Base-by-base conservation (phyloP, 1,140 invertebrate species). In the Nylanderia fulva region DNA sequence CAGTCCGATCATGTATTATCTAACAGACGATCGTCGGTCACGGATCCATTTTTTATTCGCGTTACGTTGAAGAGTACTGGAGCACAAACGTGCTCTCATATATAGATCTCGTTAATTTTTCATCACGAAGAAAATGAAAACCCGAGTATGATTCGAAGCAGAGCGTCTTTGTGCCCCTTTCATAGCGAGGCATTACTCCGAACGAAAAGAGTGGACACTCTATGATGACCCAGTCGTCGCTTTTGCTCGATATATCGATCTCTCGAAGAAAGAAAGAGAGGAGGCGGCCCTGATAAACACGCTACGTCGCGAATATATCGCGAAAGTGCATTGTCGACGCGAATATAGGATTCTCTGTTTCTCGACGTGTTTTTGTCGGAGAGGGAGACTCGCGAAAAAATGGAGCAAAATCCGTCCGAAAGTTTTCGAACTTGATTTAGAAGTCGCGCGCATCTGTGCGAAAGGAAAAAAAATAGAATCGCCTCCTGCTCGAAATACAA, bases 191-290 rank as follows among this genome's bases (percentile, higher is more conserved):
- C 33, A 33, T 58, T 54, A 60, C 39, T 79, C 54, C 63, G 76
- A 86, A 84, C 15, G 63, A 52, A 89, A 86, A 85, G 24, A 39
- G 15, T 52, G 48, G 36, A 36, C 29, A 24, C 27, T 71, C 21
- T 84, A 71, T 71, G 88, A 85, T 85, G 88, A 90, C 88, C 88
- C 88, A 85, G 80, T 89, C 87, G 42, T 64, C 69, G 63, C 64
- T 36, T 69, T 84, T 89, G 92, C 52, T 93, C 92, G 90, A 93
- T 93, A 93, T 93, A 93, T 93, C 91, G 93, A 93, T 92, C 86
- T 91, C 86, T 79, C 42, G 54, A 87, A 89, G 83, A 27, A 15
- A 66, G 33, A 66, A 21, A 60, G 58, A 42, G 24, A 79, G 60
- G 42, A 77, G 29, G 29, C 42, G 61, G 21, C 36, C n/a, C 9